Percentiles rank a stretch among this genome's conserved stretches.
Evolutionary conservation across 2,888 invertebrate species (phyloP).

Genomic region (Cephus runcator): DNA sequence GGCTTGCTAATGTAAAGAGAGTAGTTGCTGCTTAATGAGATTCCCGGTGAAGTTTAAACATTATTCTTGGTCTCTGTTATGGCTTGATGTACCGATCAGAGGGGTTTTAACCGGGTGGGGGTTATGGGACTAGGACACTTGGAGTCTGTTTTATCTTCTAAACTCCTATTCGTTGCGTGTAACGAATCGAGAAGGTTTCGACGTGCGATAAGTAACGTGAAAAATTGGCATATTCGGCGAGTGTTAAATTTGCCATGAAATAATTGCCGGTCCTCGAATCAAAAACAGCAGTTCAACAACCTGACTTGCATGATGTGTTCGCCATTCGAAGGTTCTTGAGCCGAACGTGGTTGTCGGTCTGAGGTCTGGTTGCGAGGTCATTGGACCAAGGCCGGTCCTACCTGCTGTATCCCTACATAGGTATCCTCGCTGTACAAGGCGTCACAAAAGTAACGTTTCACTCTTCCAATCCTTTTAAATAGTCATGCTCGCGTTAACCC

Average conservation of each 20-base stretch:
- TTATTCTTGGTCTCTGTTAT: not conserved
- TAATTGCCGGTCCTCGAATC: conserved; percentile 29
- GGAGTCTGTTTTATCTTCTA: not conserved
- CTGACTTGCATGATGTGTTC: conserved; percentile 19
- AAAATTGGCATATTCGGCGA: not conserved
- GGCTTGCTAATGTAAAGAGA: not conserved
- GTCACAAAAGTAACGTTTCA: not conserved
- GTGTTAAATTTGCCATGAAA: conserved; percentile 5
- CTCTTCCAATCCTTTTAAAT: not conserved
- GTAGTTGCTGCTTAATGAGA: not conserved
- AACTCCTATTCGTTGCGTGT: not conserved
- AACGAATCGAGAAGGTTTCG: not conserved
- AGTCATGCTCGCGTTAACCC: not conserved
- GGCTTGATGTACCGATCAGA: not conserved
- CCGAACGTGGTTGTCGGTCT: conserved; percentile 21
- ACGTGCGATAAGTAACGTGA: not conserved
- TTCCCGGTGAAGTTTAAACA: not conserved
- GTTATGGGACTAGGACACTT: not conserved
- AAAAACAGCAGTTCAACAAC: conserved; percentile 29
- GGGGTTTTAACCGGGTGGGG: not conserved
- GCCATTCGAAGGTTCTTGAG: conserved; percentile 17
- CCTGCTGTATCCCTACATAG: conserved; percentile 34
- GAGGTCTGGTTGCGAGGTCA: conserved; percentile 45
- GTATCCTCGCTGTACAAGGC: not conserved
- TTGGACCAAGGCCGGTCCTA: conserved; percentile 57